Conservation (phyloP, 2,113 vertebrate species). For the Propithecus coquereli region DNA sequence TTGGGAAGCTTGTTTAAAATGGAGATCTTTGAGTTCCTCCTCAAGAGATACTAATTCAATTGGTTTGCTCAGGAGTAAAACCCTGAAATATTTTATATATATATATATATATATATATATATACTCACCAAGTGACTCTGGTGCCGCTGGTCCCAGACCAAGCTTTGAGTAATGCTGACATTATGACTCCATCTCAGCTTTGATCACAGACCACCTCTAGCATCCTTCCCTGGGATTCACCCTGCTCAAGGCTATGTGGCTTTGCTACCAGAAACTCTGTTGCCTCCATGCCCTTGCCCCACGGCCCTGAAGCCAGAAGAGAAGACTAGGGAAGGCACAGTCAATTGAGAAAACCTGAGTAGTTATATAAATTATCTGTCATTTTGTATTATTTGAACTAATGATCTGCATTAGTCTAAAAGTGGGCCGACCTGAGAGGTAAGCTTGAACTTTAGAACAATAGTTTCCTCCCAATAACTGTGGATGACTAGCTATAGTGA, state of each 20-base stretch:
- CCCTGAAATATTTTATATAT: background rate
- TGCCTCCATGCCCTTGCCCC: background rate
- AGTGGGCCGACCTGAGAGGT: slow-evolving; percentile 11
- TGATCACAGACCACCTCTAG: background rate
- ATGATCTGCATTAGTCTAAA: slow-evolving; percentile 45
- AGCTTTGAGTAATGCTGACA: background rate
- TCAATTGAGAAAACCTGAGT: slow-evolving; percentile 28
- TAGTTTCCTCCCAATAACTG: background rate
- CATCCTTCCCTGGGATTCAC: background rate
- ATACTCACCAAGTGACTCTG: background rate
- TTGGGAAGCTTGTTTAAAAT: slow-evolving; percentile 5
- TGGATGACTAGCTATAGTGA: slow-evolving; percentile 6
- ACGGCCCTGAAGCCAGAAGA: background rate
- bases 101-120: too few species aligned
- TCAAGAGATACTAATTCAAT: background rate
- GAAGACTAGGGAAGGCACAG: background rate
- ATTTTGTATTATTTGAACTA: slow-evolving; percentile 53
- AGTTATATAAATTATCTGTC: slow-evolving; percentile 33
- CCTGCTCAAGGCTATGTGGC: background rate
- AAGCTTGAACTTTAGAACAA: slow-evolving; percentile 38
- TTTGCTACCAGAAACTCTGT: background rate
- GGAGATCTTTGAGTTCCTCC: background rate
- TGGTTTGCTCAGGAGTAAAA: background rate
- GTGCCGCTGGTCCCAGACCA: background rate
- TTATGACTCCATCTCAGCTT: background rate